Conservation (phyloP, 2,113 vertebrate genomes). For the Gymnobelideus leadbeateri region DNA sequence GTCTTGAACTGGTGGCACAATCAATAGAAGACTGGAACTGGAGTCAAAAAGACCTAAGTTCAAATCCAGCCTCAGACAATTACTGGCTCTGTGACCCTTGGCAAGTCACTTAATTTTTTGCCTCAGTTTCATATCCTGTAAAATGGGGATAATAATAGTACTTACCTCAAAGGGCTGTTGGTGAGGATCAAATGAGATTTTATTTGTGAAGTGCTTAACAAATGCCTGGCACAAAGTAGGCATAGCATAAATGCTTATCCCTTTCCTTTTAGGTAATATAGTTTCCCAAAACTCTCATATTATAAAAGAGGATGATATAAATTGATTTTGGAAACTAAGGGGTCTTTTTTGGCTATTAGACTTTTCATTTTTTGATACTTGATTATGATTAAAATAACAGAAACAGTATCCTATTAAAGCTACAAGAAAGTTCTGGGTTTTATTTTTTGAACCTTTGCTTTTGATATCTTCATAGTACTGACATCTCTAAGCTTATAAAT, state of each 20-base stretch:
- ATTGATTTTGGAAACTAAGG: background rate
- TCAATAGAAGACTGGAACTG: background rate
- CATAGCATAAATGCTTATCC: background rate
- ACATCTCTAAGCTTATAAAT: background rate
- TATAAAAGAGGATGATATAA: background rate
- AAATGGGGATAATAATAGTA: background rate
- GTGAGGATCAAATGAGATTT: no score
- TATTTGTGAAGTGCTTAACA: background rate
- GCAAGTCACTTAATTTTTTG: background rate
- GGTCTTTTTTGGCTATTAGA: background rate
- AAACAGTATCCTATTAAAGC: background rate
- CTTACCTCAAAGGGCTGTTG: background rate
- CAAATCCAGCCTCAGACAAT: background rate
- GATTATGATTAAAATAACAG: background rate
- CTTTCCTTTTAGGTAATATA: background rate
- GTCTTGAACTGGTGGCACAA: background rate
- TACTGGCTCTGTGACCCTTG: background rate
- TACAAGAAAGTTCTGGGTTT: background rate
- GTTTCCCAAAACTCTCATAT: background rate
- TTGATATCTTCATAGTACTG: background rate
- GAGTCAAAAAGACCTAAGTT: background rate
- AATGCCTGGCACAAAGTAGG: background rate
- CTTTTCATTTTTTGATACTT: background rate
- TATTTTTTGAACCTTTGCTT: background rate
- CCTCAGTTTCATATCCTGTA: background rate